These are phyloP conservation scores for Crossocerus cetratus DNA, from an alignment of 2,888 invertebrate genomes.

Conservation along the genomic window DNA sequence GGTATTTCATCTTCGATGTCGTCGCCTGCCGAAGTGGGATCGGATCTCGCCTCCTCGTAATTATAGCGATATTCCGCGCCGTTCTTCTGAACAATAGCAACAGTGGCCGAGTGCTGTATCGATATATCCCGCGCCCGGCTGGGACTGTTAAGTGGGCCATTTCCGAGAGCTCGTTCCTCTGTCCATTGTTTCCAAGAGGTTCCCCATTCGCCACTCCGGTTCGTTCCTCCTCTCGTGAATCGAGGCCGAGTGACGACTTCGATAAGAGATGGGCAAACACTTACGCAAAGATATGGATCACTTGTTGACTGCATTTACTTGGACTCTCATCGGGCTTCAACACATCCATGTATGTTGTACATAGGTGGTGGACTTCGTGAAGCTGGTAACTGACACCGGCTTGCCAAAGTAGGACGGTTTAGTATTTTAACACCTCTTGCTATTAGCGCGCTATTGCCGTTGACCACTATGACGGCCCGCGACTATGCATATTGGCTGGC, in stretches of 20 bases:
- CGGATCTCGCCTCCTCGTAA: conserved; percentile 24
- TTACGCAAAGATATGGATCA: neutral
- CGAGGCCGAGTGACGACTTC: conserved; percentile 4
- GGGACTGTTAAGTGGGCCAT: conserved; percentile 51
- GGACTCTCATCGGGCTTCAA: conserved; percentile 10
- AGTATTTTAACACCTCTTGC: no score
- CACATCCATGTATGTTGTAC: no score
- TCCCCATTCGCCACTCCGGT: conserved; percentile 48
- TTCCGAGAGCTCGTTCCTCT: conserved; percentile 47
- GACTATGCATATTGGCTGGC: conserved; percentile 43
- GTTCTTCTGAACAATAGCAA: conserved; percentile 35
- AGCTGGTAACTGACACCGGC: no score
- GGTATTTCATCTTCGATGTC: conserved; percentile 12
- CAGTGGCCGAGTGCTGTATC: conserved; percentile 29
- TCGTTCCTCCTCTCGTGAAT: conserved; percentile 13
- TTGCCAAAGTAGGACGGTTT: no score
- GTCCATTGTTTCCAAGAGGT: conserved; percentile 50
- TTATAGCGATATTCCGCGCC: conserved; percentile 27
- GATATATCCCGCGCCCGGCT: conserved; percentile 37
- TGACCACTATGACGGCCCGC: conserved; percentile 10
- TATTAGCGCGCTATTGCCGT: conserved; percentile 31
- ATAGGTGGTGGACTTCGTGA: no score
- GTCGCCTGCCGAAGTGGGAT: conserved; percentile 6
- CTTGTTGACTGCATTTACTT: no score
- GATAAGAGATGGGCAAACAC: conserved; percentile 11